Conservation (phyloP, 1,140 invertebrate genomes). For the Nymphalis io region DNA sequence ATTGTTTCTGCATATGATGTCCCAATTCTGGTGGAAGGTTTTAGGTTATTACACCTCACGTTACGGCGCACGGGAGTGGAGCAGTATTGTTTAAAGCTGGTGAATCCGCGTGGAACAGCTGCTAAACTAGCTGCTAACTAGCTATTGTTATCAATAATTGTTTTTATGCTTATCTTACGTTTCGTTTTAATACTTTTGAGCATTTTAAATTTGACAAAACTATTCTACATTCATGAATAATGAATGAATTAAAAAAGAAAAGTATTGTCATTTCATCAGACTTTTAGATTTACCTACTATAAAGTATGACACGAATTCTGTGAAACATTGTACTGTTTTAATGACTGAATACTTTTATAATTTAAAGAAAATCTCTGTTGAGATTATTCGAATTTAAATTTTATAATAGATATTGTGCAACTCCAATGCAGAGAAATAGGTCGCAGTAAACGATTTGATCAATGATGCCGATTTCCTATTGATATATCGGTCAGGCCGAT, state of each 20-base stretch:
- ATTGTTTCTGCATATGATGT: too few relatives aligned
- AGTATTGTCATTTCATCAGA: not conserved
- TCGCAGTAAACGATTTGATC: constrained; percentile 25
- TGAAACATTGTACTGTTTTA: too few relatives aligned
- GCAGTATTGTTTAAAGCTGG: too few relatives aligned
- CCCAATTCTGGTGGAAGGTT: too few relatives aligned
- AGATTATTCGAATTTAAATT: not conserved
- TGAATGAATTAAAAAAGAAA: not conserved
- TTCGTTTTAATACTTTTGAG: not conserved
- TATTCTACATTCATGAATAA: not conserved
- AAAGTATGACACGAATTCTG: constrained; percentile 3
- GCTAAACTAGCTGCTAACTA: too few relatives aligned
- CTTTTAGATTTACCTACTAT: constrained; percentile 5
- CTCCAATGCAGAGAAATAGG: constrained; percentile 21
- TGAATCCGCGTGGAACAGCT: too few relatives aligned
- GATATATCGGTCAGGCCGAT: constrained; percentile 12
- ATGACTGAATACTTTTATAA: too few relatives aligned
- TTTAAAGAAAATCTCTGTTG: too few relatives aligned
- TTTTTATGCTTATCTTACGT: not conserved
- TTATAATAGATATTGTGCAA: constrained; percentile 26
- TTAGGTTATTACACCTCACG: too few relatives aligned
- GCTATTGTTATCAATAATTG: too few relatives aligned
- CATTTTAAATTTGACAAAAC: not conserved
- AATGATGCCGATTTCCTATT: constrained; percentile 35
- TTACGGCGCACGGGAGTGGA: too few relatives aligned